These are phyloP conservation scores for Actinemys pallida DNA, from an alignment of 2,113 vertebrate genomes.

Conservation along the genomic window DNA sequence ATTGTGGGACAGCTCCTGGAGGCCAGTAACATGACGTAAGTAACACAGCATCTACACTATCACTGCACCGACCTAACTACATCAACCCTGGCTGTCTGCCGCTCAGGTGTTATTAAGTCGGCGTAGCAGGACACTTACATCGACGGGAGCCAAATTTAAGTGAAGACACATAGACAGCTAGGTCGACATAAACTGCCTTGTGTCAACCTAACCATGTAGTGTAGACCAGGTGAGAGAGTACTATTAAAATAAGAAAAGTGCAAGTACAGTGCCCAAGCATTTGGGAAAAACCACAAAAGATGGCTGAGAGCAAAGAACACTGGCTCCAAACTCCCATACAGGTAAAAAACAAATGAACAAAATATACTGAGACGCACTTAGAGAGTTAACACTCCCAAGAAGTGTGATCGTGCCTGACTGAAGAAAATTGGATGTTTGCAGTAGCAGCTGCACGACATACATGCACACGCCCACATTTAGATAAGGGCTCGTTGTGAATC, in stretches of 20 bases:
- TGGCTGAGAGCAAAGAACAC: background rate
- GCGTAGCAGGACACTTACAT: background rate
- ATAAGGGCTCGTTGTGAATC: background rate
- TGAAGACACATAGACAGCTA: background rate
- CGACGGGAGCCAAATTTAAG: background rate
- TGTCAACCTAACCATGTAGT: background rate
- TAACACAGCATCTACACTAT: background rate
- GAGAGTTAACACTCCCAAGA: background rate
- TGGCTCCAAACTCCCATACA: background rate
- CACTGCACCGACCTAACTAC: background rate
- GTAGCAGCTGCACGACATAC: background rate
- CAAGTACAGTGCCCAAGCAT: background rate
- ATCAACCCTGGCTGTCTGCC: background rate
- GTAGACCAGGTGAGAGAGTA: background rate
- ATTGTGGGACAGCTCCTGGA: background rate
- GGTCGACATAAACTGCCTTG: background rate
- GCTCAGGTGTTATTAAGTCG: background rate
- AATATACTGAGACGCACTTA: background rate
- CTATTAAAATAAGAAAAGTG: background rate
- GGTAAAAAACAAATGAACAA: background rate
- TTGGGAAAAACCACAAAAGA: background rate
- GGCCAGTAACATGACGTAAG: background rate
- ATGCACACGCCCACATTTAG: accelerated
- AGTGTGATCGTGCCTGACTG: background rate
- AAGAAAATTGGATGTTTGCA: background rate